A percentile compares a stretch with the other conserved stretches of the same genome.
These are phyloP conservation scores for Beroe forskalii DNA, from an alignment of 37 sponge, comb jelly and placozoan genomes.

Conservation along the genomic window DNA sequence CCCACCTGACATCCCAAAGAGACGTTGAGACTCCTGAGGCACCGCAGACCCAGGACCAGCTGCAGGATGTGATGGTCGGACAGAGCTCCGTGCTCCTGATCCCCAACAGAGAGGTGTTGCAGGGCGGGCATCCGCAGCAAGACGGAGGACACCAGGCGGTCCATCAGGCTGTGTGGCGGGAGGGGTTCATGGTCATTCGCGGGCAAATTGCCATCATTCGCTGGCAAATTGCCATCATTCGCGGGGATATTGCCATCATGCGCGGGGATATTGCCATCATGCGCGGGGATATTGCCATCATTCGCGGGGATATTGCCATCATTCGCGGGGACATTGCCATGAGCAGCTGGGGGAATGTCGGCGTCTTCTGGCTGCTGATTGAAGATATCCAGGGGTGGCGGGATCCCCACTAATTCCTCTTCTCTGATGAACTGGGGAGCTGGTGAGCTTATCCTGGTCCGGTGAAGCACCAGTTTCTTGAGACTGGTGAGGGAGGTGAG, in stretches of 20 bases:
- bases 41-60: neutral
- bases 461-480: neutral
- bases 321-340: neutral
- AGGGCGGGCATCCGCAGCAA: neutral
- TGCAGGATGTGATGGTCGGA: neutral
- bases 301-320: neutral
- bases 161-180: neutral
- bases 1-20: neutral
- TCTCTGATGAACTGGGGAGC: neutral
- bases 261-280: neutral
- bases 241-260: neutral
- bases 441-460: neutral
- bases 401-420: neutral
- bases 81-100: neutral
- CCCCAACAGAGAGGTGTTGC: neutral
- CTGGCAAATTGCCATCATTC: neutral
- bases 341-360: neutral
- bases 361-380: neutral
- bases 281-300: neutral
- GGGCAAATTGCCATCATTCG: neutral
- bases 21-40: neutral
- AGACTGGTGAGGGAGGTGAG: neutral
- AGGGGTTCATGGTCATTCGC: neutral
- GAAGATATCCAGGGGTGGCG: neutral
- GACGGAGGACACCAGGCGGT: neutral